Percentiles rank a stretch among this genome's conserved stretches.
Conservation (phyloP, 2,888 invertebrate genomes). For the Beris chalybata region DNA sequence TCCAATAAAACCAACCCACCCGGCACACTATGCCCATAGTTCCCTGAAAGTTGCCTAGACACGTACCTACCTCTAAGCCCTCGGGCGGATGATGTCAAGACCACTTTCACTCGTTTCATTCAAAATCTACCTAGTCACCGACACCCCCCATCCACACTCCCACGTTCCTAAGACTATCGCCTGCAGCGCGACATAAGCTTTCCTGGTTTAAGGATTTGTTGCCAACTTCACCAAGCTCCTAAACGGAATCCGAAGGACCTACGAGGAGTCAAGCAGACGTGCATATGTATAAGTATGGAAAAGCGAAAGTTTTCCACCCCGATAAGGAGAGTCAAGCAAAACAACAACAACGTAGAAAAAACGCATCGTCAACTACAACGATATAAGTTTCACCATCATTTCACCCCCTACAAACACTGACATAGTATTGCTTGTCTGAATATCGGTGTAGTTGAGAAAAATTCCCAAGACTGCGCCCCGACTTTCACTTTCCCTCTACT, state of each 20-base stretch:
- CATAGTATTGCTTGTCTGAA: too few relatives aligned
- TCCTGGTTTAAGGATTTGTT: too few relatives aligned
- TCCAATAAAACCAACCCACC: conserved; percentile 13
- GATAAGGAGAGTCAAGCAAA: conserved; percentile 24
- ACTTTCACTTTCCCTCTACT: too few relatives aligned
- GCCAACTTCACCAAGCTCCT: too few relatives aligned
- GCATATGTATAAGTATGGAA: not conserved
- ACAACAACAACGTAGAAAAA: conserved; percentile 27
- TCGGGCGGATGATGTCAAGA: conserved; percentile 29
- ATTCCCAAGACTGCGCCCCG: too few relatives aligned
- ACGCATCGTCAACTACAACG: conserved; percentile 23
- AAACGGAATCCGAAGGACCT: too few relatives aligned
- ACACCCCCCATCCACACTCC: not conserved
- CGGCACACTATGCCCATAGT: conserved; percentile 6
- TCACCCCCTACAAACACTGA: too few relatives aligned
- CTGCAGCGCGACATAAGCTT: conserved; percentile 21
- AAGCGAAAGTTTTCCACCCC: conserved; percentile 1
- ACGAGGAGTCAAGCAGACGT: too few relatives aligned
- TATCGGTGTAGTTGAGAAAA: too few relatives aligned
- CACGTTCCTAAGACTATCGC: conserved; percentile 4
- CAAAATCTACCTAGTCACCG: conserved; percentile 16
- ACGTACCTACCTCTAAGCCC: conserved; percentile 7
- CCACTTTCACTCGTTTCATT: conserved; percentile 35
- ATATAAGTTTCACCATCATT: too few relatives aligned
- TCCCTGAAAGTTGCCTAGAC: conserved; percentile 12